phyloP scores from a whole-genome alignment of 1,140 invertebrate genomes.

The Subanguina moxae region DNA sequence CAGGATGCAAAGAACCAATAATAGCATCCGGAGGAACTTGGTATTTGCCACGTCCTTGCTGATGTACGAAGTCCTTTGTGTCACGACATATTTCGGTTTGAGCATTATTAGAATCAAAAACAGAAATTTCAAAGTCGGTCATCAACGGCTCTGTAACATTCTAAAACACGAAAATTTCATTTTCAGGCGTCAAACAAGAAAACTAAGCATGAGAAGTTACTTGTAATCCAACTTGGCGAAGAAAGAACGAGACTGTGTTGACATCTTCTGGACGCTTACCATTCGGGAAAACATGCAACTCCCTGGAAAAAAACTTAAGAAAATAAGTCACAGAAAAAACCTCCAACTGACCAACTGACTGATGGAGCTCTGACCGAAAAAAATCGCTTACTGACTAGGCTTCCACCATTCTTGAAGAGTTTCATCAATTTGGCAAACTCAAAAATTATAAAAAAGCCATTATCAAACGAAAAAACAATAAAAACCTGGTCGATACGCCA shows the following conservation, averaged over 20 bases:
- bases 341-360: neutral
- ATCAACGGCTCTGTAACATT: neutral
- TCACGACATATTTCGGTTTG: constrained; percentile 51
- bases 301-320: constrained; percentile 33
- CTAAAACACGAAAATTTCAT: neutral
- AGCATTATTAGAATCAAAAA: constrained; percentile 16
- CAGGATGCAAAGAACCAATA: constrained; percentile 32
- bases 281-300: constrained; percentile 57
- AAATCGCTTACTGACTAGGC: constrained; percentile 40
- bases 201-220: neutral
- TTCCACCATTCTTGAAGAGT: constrained; percentile 52
- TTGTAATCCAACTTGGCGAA: constrained; percentile 55
- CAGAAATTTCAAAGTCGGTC: constrained; percentile 6
- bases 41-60: constrained; percentile 57
- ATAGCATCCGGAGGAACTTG: constrained; percentile 43
- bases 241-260: constrained; percentile 56
- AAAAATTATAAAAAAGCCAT: constrained; percentile 1
- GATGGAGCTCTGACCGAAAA: neutral
- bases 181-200: neutral
- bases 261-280: constrained; percentile 56
- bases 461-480: neutral
- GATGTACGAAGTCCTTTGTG: constrained; percentile 57
- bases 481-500: constrained; percentile 33
- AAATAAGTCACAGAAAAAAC: constrained; percentile 1
- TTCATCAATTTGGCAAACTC: constrained; percentile 56